Base-by-base conservation (phyloP, 2,113 vertebrate species). In the Smithornis capensis region DNA sequence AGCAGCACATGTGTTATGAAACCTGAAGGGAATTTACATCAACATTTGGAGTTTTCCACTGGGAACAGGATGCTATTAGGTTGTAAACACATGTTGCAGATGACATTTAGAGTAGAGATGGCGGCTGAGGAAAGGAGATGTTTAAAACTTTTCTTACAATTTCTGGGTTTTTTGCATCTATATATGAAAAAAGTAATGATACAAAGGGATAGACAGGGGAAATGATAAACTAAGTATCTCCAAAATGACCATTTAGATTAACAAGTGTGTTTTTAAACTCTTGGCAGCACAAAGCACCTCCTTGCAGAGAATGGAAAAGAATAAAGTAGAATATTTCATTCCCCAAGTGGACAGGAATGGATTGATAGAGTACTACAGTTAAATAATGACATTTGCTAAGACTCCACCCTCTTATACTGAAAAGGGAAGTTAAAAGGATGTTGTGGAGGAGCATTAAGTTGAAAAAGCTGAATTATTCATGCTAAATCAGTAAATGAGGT, bases 391-490 rank as follows among this genome's bases (percentile, higher is more conserved):
- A 59, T 92, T 75, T 91, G 31, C n/a, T 69, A 31, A 56, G 77
- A 76, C 14, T 82, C 85, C 2, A 7, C 5, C 28, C 23, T 64
- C 45, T 84, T 33, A 53, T 10, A 22, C 12, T 60, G 33, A 62
- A 79, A 94, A 42, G 33, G 70, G 25, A 83, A 82, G 27, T 45
- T 67, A 57, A 60, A 93, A 81, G 9, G 10, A 3, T 91, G 37
- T 21, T 31, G 10, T 68, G 45, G 4, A 19, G 71, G 7, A 79
- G 8, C 28, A 47, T 47, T 47, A 47, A 47, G 45, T 47, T 47
- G 21, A 47, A 47, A 74, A 37, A 19, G 7, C 69, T 89, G 82
- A 94, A 94, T 95, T 93, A 96, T 92, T 94, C 73, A 94, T 96
- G 37, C 56, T 69, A 74, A 94, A 40, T 65, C 64, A 81, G 42